These are phyloP conservation scores for Erinaceus europaeus DNA, from an alignment of 2,113 vertebrate species.

Conservation along the genomic window DNA sequence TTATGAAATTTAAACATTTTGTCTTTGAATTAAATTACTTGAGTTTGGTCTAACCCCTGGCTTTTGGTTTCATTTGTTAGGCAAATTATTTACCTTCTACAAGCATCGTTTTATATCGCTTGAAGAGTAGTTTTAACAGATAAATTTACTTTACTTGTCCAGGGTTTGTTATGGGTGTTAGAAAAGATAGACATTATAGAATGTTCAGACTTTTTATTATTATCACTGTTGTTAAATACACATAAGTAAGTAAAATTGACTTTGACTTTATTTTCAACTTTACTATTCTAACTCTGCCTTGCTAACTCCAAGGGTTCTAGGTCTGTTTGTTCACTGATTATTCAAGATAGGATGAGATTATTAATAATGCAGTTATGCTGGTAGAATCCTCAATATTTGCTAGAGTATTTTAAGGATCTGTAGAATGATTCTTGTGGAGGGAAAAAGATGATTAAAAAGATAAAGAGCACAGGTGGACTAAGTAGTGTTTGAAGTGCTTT, in stretches of 20 bases:
- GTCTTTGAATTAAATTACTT: neutral
- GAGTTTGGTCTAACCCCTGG: neutral
- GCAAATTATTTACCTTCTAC: neutral
- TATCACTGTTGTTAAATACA: neutral
- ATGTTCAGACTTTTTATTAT: neutral
- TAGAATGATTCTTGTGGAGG: neutral
- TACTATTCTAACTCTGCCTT: neutral
- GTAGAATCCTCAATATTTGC: neutral
- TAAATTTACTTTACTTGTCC: neutral
- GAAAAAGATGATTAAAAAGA: neutral
- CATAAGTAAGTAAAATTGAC: neutral
- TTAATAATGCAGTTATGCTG: neutral
- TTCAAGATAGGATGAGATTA: neutral
- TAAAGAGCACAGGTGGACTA: neutral
- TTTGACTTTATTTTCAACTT: neutral
- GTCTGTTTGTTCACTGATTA: neutral
- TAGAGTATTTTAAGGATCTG: neutral
- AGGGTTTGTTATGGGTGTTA: neutral
- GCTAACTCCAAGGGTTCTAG: neutral
- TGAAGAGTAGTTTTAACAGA: neutral
- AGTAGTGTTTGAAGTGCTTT: neutral
- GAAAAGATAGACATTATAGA: neutral
- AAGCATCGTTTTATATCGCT: neutral
- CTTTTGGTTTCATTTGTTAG: slow-evolving; percentile 1
- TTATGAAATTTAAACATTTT: neutral